phyloP scores from a whole-genome alignment of 2,113 vertebrate species.

The Poeciliopsis prolifica region DNA sequence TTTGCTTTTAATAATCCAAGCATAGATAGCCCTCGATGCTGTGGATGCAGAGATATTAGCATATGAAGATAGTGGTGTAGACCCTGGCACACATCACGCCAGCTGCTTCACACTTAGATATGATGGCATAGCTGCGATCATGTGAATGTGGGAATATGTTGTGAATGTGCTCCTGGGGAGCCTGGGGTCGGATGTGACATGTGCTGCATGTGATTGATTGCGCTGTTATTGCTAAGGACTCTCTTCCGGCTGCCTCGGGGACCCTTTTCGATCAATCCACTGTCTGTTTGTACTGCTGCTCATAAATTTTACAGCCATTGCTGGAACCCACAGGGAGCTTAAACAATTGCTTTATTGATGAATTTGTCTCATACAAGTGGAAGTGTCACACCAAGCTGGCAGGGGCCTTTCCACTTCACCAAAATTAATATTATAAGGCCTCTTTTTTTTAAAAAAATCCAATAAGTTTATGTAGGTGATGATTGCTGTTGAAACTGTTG shows the following conservation, averaged over 20 bases:
- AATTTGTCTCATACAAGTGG: conserved; percentile 70
- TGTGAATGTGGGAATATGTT: conserved; percentile 67
- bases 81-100: conserved; percentile 44
- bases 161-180: conserved; percentile 62
- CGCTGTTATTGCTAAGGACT: conserved; percentile 86
- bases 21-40: neutral
- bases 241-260: conserved; percentile 80
- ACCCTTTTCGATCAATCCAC: conserved; percentile 80
- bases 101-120: conserved; percentile 37
- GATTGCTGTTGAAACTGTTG: conserved; percentile 25
- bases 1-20: conserved; percentile 21
- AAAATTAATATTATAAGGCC: conserved; percentile 34
- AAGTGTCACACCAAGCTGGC: conserved; percentile 40
- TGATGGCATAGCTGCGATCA: conserved; percentile 64
- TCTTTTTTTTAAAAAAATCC: neutral
- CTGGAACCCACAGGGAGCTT: conserved; percentile 75
- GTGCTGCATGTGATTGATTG: conserved; percentile 82
- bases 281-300: conserved; percentile 81
- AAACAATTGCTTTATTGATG: conserved; percentile 84
- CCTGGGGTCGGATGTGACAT: conserved; percentile 68
- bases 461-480: conserved; percentile 18
- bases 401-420: conserved; percentile 33
- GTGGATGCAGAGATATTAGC: conserved; percentile 28
- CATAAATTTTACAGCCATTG: conserved; percentile 79
- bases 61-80: conserved; percentile 26